Evolutionary conservation across 2,113 vertebrate genomes (phyloP), one percentile per base, ranked within the genome.

Genomic region (Dasyornis broadbenti): DNA sequence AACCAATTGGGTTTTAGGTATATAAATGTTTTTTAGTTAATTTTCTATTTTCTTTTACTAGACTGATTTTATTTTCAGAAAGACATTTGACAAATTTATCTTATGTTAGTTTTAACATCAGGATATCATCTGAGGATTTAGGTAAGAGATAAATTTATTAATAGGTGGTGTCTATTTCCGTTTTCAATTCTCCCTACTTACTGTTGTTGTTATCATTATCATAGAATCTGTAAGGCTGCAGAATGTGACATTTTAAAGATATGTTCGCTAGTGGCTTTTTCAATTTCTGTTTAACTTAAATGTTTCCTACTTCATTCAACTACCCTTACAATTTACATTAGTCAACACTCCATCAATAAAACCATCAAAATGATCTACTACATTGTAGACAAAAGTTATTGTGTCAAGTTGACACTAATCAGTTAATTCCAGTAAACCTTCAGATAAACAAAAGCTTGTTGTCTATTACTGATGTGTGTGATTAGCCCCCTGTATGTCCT

Each of bases 401-500:
- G 98, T 98, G 98, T 98, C 98, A 98, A 98, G 97, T 98, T 98
- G 98, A 98, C 99, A 98, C 98, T 99, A 99, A 99, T 99, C 98
- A 98, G 99, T 98, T 99, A 99, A 99, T 99, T 99, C 99, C 99
- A 99, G 99, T 98, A 99, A 99, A 99, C 98, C 99, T 98, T 97
- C 98, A 98, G 97, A 98, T 97, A 97, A 98, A 99, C 99, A 99
- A 99, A 99, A 97, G 98, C 97, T 98, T 98, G 98, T 98, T 99
- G 99, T 99, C 98, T 98, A 93, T 97, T 96, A 98, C 98, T 98
- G 98, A 98, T 98, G 98, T 98, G 98, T 98, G 98, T 98, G 98
- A 98, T 99, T 98, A 98, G 98, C 98, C 98, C 96, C 97, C 96
- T 92, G 98, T 98, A 98, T 91, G 98, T 98, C 97, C 98, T 96